Evolutionary conservation across 2,888 invertebrate genomes (phyloP), one percentile per base, ranked within the genome.

Genomic region (Parapristionchus giblindavisi): DNA sequence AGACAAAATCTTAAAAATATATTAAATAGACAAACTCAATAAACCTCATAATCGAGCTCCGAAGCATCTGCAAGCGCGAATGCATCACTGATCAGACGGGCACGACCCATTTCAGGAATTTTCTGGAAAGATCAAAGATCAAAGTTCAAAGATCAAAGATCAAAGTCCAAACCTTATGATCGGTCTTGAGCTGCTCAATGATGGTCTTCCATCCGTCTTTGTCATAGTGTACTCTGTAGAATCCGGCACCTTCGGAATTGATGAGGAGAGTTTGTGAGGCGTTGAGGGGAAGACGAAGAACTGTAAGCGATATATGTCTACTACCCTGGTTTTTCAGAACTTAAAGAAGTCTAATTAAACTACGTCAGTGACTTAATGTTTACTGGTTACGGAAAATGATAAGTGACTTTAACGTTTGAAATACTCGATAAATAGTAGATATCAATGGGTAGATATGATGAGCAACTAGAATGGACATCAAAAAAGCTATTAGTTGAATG

Each of bases 61-160:
- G 94, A 94, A 34, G 88, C 87, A 56, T 85, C 85, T 4, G 89
- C 89, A 48, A 90, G 82, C 75, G 88, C 89, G 78, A 90, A 89
- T 0, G 93, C 92, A 88, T 97, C 96, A 83, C 96, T 94, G 14
- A 97, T 90, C 38, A 97, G 90, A 87, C 96, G 95, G 0, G 94
- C 79, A 60, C 83, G 72, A 8, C 78, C 77, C 21, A 61, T 60
- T 1, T 43, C 48, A 2, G 60, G 34, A 38, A 73, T 61, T 17
- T 34, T 54, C 79, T 79, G 68, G 61, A 77, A 8, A 21, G 70
- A 65, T 14, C n/a, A 68, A n/a, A 61, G n/a, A 61, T 34, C 4
- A 1, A 2, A 29, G 3, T 21, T 17, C 27, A 38, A 14, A 36
- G 52, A 70, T 5, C 24, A 29, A 36, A 17, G 6, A 65, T 40